phyloP scores from a whole-genome alignment of 2,888 invertebrate species.

The Cylindroiulus punctatus region DNA sequence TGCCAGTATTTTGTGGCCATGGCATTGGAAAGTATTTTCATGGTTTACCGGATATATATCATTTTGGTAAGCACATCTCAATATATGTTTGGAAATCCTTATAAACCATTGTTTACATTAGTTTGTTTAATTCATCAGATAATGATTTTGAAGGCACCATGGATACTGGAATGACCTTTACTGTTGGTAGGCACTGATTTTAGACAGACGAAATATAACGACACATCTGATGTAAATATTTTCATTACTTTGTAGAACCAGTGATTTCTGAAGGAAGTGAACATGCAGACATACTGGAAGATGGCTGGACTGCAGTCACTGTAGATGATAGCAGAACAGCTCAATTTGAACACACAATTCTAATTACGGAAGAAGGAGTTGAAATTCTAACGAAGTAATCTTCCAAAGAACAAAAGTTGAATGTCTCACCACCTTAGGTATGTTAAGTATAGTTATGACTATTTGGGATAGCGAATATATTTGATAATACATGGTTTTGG shows the following conservation, averaged over 20 bases:
- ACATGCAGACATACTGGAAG: conserved; percentile 76
- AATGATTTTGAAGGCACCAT: conserved; percentile 77
- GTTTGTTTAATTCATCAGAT: conserved; percentile 66
- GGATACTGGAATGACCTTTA: conserved; percentile 92
- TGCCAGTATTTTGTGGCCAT: conserved; percentile 88
- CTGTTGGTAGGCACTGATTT: conserved; percentile 70
- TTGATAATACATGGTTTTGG: not conserved
- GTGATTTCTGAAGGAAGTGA: conserved; percentile 74
- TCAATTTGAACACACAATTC: conserved; percentile 91
- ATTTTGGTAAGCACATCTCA: conserved; percentile 79
- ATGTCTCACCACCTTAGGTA: not conserved
- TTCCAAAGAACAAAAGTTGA: not conserved
- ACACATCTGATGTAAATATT: conserved; percentile 5
- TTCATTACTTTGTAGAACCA: conserved; percentile 73
- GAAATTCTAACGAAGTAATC: conserved; percentile 77
- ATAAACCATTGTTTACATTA: conserved; percentile 60
- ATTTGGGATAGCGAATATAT: not conserved
- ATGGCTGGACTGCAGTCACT: conserved; percentile 93
- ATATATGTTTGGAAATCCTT: too few relatives aligned
- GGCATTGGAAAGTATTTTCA: conserved; percentile 94
- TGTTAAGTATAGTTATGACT: not conserved
- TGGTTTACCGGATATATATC: conserved; percentile 89
- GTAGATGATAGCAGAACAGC: conserved; percentile 83
- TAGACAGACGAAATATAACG: not conserved
- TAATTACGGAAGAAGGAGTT: conserved; percentile 80